Conservation (phyloP, 2,888 invertebrate genomes). For the Leptinotarsa rubiginosa region DNA sequence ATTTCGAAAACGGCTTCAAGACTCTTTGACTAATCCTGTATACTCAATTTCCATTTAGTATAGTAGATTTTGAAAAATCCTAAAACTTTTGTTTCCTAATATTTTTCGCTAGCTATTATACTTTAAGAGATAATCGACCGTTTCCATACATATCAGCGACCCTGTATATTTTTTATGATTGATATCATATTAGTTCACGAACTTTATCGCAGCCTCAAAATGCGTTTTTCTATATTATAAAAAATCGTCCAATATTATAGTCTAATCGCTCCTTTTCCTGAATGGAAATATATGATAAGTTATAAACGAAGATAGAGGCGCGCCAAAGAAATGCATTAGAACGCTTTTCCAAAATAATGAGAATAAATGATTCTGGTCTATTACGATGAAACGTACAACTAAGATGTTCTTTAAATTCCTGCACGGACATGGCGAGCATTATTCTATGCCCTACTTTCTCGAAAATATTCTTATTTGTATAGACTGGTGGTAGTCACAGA, state of each 20-base stretch:
- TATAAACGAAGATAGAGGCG: conserved; percentile 45
- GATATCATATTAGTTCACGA: neutral
- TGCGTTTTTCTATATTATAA: conserved; percentile 26
- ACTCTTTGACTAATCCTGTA: no score
- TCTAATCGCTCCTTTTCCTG: conserved; percentile 30
- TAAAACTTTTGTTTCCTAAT: no score
- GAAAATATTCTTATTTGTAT: conserved; percentile 21
- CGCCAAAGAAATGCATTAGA: conserved; percentile 51
- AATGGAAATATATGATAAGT: conserved; percentile 46
- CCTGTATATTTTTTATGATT: neutral
- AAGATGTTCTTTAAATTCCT: conserved; percentile 31
- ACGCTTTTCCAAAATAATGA: conserved; percentile 49
- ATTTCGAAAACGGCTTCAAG: no score
- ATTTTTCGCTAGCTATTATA: no score
- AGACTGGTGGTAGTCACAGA: neutral
- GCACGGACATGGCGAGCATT: conserved; percentile 26
- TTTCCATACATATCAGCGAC: no score
- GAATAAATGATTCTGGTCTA: conserved; percentile 46
- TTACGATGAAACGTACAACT: conserved; percentile 28
- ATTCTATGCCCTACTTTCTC: conserved; percentile 24
- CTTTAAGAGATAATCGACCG: no score
- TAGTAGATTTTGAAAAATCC: no score
- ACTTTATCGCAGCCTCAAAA: conserved; percentile 27
- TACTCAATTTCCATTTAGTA: no score
- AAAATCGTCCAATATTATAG: conserved; percentile 29